phyloP scores from a whole-genome alignment of 2,113 vertebrate species.

The Misgurnus mizolepis region DNA sequence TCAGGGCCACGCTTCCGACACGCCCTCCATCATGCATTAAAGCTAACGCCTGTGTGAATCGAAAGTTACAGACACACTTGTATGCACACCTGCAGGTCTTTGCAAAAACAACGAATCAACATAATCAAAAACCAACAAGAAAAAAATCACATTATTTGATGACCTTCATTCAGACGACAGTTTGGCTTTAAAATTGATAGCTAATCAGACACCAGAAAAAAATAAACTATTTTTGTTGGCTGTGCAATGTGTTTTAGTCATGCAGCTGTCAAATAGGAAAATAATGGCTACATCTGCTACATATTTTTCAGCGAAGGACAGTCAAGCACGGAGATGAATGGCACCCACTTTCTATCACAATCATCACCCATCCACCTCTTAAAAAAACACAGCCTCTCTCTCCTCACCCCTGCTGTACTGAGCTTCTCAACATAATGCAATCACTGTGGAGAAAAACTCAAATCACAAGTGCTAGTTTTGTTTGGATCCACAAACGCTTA shows the following conservation, averaged over 20 bases:
- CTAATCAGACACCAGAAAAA: neutral
- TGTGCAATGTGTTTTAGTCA: constrained; percentile 3
- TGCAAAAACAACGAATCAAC: too few species aligned
- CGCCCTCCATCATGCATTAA: too few species aligned
- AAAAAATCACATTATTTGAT: neutral
- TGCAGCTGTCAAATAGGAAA: constrained; percentile 12
- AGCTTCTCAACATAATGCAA: constrained; percentile 40
- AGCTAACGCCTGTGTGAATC: too few species aligned
- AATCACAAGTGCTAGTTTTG: constrained; percentile 37
- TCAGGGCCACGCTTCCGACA: too few species aligned
- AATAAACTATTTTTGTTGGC: constrained; percentile 47
- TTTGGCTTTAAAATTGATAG: neutral
- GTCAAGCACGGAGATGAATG: constrained; percentile 21
- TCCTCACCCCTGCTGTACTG: constrained; percentile 20
- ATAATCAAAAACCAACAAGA: neutral
- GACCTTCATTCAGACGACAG: neutral
- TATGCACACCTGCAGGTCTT: neutral
- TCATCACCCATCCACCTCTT: constrained; percentile 12
- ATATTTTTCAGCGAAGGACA: constrained; percentile 15
- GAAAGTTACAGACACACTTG: neutral
- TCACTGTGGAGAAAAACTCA: constrained; percentile 29
- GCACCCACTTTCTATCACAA: neutral
- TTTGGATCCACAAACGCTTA: constrained; percentile 42
- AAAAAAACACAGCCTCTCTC: neutral
- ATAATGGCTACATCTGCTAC: constrained; percentile 26